Evolutionary conservation across 2,113 vertebrate genomes (phyloP).

Genomic region (Carassius gibelio): DNA sequence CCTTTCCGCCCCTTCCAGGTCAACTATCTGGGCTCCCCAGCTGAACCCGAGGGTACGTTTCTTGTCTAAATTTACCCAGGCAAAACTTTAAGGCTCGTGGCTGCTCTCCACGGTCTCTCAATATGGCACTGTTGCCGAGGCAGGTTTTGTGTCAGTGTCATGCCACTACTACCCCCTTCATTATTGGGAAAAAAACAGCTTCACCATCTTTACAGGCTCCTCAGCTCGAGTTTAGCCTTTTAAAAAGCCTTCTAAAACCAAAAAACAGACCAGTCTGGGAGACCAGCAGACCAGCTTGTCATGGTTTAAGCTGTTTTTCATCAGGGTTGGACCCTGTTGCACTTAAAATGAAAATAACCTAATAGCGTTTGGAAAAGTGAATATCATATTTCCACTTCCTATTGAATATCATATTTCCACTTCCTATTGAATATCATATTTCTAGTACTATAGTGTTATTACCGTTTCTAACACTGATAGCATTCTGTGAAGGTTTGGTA

Average conservation of each 20-base stretch:
- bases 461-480: neutral
- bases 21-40: constrained; percentile 84
- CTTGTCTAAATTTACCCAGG: neutral
- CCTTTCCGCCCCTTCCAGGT: constrained; percentile 90
- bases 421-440: neutral
- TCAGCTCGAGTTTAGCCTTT: neutral
- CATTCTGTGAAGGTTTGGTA: neutral
- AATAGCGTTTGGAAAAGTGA: neutral
- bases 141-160: neutral
- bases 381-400: neutral
- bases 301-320: too few species aligned
- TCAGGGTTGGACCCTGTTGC: neutral
- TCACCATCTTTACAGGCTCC: neutral
- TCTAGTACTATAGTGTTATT: neutral
- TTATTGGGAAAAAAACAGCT: neutral
- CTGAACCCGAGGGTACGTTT: constrained; percentile 86
- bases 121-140: neutral
- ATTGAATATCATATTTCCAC: neutral
- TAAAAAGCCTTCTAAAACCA: neutral
- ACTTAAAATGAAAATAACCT: neutral
- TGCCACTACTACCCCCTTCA: neutral
- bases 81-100: neutral
- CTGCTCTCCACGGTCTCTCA: neutral
- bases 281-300: neutral
- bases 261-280: neutral